A percentile compares a stretch with the other conserved stretches of the same genome.
phyloP scores from a whole-genome alignment of 1,140 invertebrate species.

The Brachionus asplanchnoidis region DNA sequence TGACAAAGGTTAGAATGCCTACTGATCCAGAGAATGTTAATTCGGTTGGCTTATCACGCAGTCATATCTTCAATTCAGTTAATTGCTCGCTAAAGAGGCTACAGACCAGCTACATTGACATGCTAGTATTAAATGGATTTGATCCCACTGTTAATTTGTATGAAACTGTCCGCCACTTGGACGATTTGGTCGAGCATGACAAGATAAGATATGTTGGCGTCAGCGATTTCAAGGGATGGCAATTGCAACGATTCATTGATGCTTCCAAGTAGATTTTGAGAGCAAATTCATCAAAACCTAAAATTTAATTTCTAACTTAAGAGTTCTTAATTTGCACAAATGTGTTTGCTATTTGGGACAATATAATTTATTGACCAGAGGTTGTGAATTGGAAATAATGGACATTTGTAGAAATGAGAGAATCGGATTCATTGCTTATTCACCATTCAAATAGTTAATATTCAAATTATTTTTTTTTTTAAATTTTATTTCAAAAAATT shows the following conservation, averaged over 20 bases:
- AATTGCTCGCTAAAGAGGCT: constrained; percentile 41
- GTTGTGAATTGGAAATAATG: constrained; percentile 47
- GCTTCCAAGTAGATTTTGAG: background rate
- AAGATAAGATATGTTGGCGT: constrained; percentile 49
- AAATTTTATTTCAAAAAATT: background rate
- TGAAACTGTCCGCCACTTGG: constrained; percentile 46
- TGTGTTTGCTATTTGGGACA: constrained; percentile 41
- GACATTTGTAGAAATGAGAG: constrained; percentile 48
- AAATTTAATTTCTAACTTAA: background rate
- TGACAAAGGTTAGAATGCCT: constrained; percentile 40
- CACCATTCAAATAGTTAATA: constrained; percentile 47
- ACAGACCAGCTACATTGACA: constrained; percentile 42
- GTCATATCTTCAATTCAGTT: constrained; percentile 35
- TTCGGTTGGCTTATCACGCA: constrained; percentile 31
- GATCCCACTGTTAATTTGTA: constrained; percentile 46
- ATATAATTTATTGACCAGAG: constrained; percentile 47
- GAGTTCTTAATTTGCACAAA: constrained; percentile 38
- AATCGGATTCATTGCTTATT: constrained; percentile 47
- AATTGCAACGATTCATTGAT: constrained; percentile 48
- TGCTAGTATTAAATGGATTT: constrained; percentile 45
- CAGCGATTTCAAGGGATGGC: constrained; percentile 48
- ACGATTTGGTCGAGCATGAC: constrained; percentile 47
- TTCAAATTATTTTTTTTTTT: background rate
- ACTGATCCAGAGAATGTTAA: constrained; percentile 27
- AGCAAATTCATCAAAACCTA: background rate